Base-by-base conservation (phyloP, 2,113 vertebrate species). In the Sceloporus undulatus region DNA sequence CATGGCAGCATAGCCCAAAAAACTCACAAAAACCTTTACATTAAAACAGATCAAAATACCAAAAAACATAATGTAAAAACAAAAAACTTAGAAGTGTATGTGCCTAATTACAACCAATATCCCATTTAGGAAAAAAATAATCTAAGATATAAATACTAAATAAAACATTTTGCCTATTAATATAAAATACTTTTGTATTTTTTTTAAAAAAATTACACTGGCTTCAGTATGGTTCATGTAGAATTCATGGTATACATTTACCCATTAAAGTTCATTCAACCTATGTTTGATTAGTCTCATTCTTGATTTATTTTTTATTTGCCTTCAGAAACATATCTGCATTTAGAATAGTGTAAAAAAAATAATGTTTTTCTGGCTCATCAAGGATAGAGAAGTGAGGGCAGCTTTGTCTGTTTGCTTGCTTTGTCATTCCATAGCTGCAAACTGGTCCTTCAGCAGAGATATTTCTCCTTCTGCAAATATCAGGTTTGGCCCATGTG, bases 361-460 rank as follows among this genome's bases (percentile, higher is more conserved):
- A 34, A 42, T 40, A 66, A 19, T 83, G 40, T 19, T 84, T n/a
- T 38, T 79, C 34, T 42, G 8, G n/a, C 77, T 79, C n/a, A 10
- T 42, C 0, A 2, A 86, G 68, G 70, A 56, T 1, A 25, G 75
- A 52, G 25, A 14, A 76, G 23, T 59, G n/a, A 18, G 14, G 0
- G 0, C 6, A 16, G 11, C 6, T 1, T 0, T 0, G 19, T 84
- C 27, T 1, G 0, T 48, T 21, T 23, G 82, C 7, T 56, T 29
- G 0, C 0, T 16, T 23, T 84, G 40, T 68, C 2, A 23, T 83
- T 66, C 21, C 40, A 16, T 0, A 5, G 54, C 42, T 79, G 74
- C 1, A 0, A 18, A 21, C 0, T 1, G 14, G 70, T 87, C 0
- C 0, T 82, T 88, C 21, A 54, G 1, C 25, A 59, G 75, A 34